Evolutionary conservation across 2,113 vertebrate genomes (phyloP), one percentile per base, ranked within the genome.

Genomic region (Bubo scandiacus): DNA sequence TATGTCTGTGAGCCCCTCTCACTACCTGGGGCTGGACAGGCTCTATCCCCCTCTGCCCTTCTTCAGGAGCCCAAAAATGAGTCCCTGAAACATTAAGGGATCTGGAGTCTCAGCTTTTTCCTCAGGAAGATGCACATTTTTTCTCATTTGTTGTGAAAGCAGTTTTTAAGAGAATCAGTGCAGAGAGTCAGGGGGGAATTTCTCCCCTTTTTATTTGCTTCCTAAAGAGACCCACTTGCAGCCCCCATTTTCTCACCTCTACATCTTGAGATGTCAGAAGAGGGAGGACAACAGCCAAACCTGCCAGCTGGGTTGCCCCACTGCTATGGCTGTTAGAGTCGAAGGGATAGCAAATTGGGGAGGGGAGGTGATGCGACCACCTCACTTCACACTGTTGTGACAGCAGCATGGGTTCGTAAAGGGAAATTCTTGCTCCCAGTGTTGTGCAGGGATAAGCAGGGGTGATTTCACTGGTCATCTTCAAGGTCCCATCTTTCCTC

Each of bases 231-330:
- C 13, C 1, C 3, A 8, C 42, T 52, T 52, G 29, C 57, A 79
- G 42, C 9, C 16, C 17, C 22, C 3, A 1, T 79, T 70, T 62
- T 43, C 34, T 17, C 18, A 51, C 20, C 12, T 40, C 26, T 11
- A 0, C 18, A 10, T 11, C 40, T 40, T 74, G 65, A 88, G 62
- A 40, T 57, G 34, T 49, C 66, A 52, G 29, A 80, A 57, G 15
- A 80, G 17, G 32, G 15, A 85, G 30, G 54, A 77, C 1, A 2
- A 86, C 30, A n/a, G 59, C 34, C n/a, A 29, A 77, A 62, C n/a
- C 12, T 1, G 0, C 5, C 5, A 2, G 47, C 7, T 54, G 34
- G 38, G 47, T 42, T 86, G 67, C 40, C 38, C 26, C 13, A 14
- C 11, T 16, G 11, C 5, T 4, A 10, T 43, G 27, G 16, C 11